Base-by-base conservation (phyloP, 2,113 vertebrate genomes). In the Pollachius pollachius region DNA sequence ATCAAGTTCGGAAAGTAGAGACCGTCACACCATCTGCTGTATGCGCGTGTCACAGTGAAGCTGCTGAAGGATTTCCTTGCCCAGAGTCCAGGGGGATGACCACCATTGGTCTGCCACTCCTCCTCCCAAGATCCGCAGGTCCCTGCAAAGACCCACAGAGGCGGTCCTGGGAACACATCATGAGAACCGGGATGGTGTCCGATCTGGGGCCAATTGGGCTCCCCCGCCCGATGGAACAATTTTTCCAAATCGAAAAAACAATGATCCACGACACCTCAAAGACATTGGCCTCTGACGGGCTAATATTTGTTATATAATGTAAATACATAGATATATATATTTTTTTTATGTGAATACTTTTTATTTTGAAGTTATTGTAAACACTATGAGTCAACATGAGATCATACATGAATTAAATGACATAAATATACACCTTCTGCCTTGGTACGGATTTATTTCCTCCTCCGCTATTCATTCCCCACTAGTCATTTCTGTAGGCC, bases 1-100 rank as follows among this genome's bases (percentile, higher is more conserved):
- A 93, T 94, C 52, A 89, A 78, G 68, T 89, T 94, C 0, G 87
- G 85, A 25, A 86, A 91, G 72, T 92, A 89, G 84, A 69, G 70
- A 25, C 11, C 25, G 52, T 15, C 48, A 4, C 21, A 21, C 54
- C 7, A 9, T 19, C 65, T 71, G 61, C 66, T 83, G 73, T 70
- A 75, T 59, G 58, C 66, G 73, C 3, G 9, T 23, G 21, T 5
- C 15, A 74, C 76, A 69, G 70, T 75, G 59, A 84, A 84, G 84
- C 84, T 89, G 88, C 89, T 89, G 74, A 34, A 37, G 81, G 79
- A 79, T 72, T 34, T 67, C 60, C 69, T 27, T 68, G 57, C 21
- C 41, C 34, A 65, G 5, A 37, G 71, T 72, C 65, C 71, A 58
- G 19, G 6, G 74, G 84, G 81, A 76, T 48, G 41, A 12, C 41